Evolutionary conservation across 2,113 vertebrate genomes (phyloP).

Genomic region (Oceanites oceanicus): DNA sequence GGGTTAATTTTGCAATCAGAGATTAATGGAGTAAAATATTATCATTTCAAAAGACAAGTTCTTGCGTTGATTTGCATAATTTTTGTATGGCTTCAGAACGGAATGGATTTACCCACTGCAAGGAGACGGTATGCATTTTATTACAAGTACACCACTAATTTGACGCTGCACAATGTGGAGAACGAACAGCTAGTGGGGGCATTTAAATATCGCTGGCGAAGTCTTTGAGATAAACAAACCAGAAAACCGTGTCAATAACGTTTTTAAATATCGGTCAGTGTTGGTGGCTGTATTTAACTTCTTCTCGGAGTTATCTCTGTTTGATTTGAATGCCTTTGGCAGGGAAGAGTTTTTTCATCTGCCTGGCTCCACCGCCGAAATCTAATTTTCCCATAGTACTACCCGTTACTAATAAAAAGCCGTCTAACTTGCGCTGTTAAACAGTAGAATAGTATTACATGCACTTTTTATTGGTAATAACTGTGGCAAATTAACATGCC

Average conservation of each 20-base stretch:
- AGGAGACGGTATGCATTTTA: constrained; percentile 23
- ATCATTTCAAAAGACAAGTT: constrained; percentile 65
- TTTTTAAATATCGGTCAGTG: background rate
- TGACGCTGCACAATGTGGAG: background rate
- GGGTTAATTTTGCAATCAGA: constrained; percentile 43
- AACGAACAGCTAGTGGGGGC: background rate
- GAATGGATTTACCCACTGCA: constrained; percentile 24
- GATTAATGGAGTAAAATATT: constrained; percentile 40
- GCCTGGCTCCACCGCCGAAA: constrained; percentile 17
- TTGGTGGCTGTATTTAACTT: background rate
- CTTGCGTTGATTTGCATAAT: constrained; percentile 59
- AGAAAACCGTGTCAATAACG: constrained; percentile 5
- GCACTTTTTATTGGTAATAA: constrained; percentile 67
- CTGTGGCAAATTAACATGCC: constrained; percentile 70
- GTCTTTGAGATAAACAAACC: background rate
- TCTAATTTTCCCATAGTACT: constrained; percentile 40
- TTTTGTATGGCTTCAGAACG: constrained; percentile 36
- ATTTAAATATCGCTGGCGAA: constrained; percentile 40
- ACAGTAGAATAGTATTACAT: constrained; percentile 34
- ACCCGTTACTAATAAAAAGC: constrained; percentile 62
- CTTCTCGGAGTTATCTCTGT: background rate
- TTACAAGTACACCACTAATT: constrained; percentile 30
- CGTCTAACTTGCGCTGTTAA: constrained; percentile 60
- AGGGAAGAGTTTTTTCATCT: background rate
- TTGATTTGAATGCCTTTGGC: background rate